Evolutionary conservation across 2,797 vertebrate genomes (phyloP).

Genomic region (Urosaurus nigricauda): DNA sequence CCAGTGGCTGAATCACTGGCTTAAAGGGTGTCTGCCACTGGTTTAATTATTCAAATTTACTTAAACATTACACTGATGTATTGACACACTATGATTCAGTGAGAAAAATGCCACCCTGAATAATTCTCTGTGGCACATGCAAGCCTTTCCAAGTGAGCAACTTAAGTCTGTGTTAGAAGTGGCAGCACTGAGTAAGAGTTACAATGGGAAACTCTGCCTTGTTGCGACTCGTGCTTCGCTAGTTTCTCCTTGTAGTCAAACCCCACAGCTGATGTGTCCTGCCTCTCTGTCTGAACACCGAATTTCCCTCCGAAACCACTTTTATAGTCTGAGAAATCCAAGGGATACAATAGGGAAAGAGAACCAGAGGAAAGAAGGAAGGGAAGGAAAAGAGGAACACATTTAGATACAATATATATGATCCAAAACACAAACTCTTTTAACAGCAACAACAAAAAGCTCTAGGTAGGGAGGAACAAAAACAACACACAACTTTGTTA

Average conservation of each 20-base stretch:
- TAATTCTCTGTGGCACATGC: slow-evolving; percentile 22
- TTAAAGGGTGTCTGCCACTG: neutral
- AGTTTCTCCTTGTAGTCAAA: slow-evolving; percentile 94
- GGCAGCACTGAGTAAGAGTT: slow-evolving; percentile 61
- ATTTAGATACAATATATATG: slow-evolving; percentile 55
- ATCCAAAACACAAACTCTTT: neutral
- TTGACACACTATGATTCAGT: neutral
- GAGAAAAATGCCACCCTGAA: slow-evolving; percentile 16
- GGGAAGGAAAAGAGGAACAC: slow-evolving; percentile 53
- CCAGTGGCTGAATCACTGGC: neutral
- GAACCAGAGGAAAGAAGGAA: slow-evolving; percentile 47
- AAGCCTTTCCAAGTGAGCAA: slow-evolving; percentile 50
- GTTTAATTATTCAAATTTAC: neutral
- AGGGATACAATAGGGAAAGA: slow-evolving; percentile 53
- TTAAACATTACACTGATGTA: neutral
- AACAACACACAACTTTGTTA: neutral
- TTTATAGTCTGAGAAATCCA: slow-evolving; percentile 91
- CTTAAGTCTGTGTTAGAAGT: slow-evolving; percentile 71
- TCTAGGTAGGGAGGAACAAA: neutral
- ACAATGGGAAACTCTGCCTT: slow-evolving; percentile 80
- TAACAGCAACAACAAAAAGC: slow-evolving; percentile 20
- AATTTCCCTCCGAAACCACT: slow-evolving; percentile 94
- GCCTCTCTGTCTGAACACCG: slow-evolving; percentile 90
- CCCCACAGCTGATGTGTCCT: slow-evolving; percentile 91
- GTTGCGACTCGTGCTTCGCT: slow-evolving; percentile 88